Evolutionary conservation across 2,113 vertebrate species (phyloP), one percentile per base, ranked within the genome.

Genomic region (Mus spicilegus): DNA sequence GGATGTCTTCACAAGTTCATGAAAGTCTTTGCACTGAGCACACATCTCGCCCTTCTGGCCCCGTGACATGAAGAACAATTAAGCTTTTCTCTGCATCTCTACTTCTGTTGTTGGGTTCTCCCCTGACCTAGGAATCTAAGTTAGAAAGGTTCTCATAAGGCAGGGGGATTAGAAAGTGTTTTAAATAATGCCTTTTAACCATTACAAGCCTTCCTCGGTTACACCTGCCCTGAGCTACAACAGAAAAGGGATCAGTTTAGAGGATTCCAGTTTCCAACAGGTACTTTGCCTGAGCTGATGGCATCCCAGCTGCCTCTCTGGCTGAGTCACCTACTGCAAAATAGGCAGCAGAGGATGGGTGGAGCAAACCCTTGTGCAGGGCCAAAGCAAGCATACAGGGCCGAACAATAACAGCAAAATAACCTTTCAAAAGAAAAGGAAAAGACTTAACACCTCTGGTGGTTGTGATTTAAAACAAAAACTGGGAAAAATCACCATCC

Each of bases 401-500:
- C 85, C 82, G 73, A 61, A 11, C 4, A 72, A 36, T 56, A 70
- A 65, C 77, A 63, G 8, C n/a, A 49, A 73, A 73, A 33, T n/a
- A 17, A 17, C 73, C 87, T 92, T 95, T 94, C 85, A 26, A 65
- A 89, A 81, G 56, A 82, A 88, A 95, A 46, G 63, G 39, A 80
- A 89, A 96, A 56, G 61, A 51, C 82, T 54, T 16, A 51, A 2
- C 1, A 61, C 36, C 46, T 49, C 28, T 73, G 85, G 89, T 85
- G 16, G 19, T 78, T 75, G 78, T 70, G 88, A 88, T 89, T 69
- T 49, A 73, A 73, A 72, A 87, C 82, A 51, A 78, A 88, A 92
- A 24, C 30, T 70, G 4, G 26, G 8, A 30, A 85, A 85, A 63
- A 46, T 87, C 67, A 16, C 77, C 42, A 46, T 75, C 63, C 20